Percentiles rank a stretch among this genome's conserved stretches.
Evolutionary conservation across 2,797 vertebrate species (phyloP).

Genomic region (Lithobates sylvaticus): DNA sequence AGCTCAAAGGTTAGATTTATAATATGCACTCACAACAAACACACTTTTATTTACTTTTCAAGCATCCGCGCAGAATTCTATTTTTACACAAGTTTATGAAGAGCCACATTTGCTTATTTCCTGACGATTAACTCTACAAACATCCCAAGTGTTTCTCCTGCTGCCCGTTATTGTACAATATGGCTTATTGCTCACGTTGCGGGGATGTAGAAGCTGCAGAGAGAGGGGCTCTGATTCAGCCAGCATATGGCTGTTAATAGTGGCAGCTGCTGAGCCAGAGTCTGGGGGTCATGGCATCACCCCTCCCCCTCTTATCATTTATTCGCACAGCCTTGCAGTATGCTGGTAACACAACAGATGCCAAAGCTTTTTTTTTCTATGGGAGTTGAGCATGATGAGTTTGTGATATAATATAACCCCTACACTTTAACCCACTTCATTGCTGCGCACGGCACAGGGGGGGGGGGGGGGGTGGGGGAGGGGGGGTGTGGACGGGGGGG

Average conservation of each 20-base stretch:
- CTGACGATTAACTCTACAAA: neutral
- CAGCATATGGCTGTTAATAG: constrained; percentile 68
- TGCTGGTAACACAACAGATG: neutral
- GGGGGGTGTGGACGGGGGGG: no score
- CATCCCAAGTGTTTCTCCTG: constrained; percentile 6
- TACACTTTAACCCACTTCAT: no score
- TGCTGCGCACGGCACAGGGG: no score
- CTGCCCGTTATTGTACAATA: neutral
- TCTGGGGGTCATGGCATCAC: constrained; percentile 34
- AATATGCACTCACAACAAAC: no score
- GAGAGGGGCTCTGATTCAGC: constrained; percentile 11
- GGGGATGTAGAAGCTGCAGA: constrained; percentile 19
- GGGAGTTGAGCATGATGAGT: neutral
- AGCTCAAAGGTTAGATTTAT: no score
- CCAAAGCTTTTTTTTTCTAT: neutral
- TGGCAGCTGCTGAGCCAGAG: constrained; percentile 68
- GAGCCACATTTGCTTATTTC: no score
- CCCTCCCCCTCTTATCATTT: neutral
- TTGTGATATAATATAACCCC: no score
- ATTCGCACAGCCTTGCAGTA: neutral
- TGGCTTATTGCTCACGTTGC: neutral
- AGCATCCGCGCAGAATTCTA: no score
- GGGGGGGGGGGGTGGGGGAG: no score
- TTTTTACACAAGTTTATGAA: no score
- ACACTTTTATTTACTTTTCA: no score